phyloP scores from a whole-genome alignment of 2,888 invertebrate genomes.

The Meteorus colon region DNA sequence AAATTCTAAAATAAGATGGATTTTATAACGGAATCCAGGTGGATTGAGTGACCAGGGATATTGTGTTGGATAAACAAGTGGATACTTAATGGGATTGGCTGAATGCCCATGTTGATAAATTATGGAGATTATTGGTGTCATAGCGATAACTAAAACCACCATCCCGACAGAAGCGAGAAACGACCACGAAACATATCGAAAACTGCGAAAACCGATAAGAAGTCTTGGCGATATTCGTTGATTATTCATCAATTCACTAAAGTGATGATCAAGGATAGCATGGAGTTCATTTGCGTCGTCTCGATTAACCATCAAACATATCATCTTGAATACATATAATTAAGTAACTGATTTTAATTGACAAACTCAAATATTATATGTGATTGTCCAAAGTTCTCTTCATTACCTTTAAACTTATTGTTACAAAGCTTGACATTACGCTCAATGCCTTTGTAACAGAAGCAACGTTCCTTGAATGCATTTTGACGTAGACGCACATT shows the following conservation, averaged over 20 bases:
- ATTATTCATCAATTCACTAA: constrained; percentile 5
- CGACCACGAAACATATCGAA: constrained; percentile 10
- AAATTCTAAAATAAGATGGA: constrained; percentile 50
- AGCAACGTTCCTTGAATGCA: constrained; percentile 39
- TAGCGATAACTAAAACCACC: constrained; percentile 25
- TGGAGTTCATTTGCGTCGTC: constrained; percentile 36
- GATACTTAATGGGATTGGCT: constrained; percentile 43
- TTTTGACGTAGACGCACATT: constrained; percentile 28
- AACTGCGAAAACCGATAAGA: not conserved
- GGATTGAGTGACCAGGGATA: constrained; percentile 53
- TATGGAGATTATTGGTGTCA: constrained; percentile 44
- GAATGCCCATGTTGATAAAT: constrained; percentile 40
- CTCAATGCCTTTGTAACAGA: constrained; percentile 46
- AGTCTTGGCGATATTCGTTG: not conserved
- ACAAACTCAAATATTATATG: not conserved
- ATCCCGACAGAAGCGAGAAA: not conserved
- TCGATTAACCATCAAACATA: constrained; percentile 38
- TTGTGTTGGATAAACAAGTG: constrained; percentile 44
- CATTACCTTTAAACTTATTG: constrained; percentile 33
- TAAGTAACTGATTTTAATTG: too few relatives aligned
- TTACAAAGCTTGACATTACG: constrained; percentile 43
- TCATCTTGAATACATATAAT: constrained; percentile 30
- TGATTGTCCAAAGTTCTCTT: not conserved
- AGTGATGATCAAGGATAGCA: constrained; percentile 30
- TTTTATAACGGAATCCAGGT: constrained; percentile 47